These are phyloP conservation scores for Corella eumyota DNA, from an alignment of 23 tunicate genomes.

Conservation along the genomic window DNA sequence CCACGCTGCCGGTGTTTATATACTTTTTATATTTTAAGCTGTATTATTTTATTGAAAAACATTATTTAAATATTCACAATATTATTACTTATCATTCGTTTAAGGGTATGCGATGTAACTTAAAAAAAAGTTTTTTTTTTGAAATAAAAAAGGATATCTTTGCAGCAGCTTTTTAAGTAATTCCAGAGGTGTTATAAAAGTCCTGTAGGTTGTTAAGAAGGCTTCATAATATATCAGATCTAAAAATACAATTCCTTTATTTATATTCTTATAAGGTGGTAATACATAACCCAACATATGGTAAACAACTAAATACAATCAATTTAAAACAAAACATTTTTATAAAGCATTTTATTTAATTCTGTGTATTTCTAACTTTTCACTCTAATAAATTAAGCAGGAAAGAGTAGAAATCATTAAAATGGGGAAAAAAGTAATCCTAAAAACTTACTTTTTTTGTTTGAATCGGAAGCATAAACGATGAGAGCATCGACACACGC, in stretches of 20 bases:
- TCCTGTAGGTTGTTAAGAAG: slow-evolving; percentile 78
- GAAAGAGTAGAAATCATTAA: no score
- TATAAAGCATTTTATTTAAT: no score
- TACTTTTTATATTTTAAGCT: no score
- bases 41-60: no score
- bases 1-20: no score
- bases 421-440: no score
- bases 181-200: slow-evolving; percentile 77
- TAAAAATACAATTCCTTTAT: slow-evolving; percentile 14
- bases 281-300: not conserved
- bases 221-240: slow-evolving; percentile 84
- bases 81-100: no score
- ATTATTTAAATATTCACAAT: no score
- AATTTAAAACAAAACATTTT: no score
- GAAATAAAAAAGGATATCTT: slow-evolving; percentile 48
- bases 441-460: slow-evolving; percentile 77
- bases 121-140: not conserved
- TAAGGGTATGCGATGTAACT: no score
- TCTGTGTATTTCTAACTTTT: no score
- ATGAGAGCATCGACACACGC: slow-evolving; percentile 75
- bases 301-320: not conserved
- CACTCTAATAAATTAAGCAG: no score
- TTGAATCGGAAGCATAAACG: slow-evolving; percentile 78
- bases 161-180: slow-evolving; percentile 58
- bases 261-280: not conserved